These are phyloP conservation scores for Sebastes vulpes DNA, from an alignment of 2,797 vertebrate species.

Conservation along the genomic window DNA sequence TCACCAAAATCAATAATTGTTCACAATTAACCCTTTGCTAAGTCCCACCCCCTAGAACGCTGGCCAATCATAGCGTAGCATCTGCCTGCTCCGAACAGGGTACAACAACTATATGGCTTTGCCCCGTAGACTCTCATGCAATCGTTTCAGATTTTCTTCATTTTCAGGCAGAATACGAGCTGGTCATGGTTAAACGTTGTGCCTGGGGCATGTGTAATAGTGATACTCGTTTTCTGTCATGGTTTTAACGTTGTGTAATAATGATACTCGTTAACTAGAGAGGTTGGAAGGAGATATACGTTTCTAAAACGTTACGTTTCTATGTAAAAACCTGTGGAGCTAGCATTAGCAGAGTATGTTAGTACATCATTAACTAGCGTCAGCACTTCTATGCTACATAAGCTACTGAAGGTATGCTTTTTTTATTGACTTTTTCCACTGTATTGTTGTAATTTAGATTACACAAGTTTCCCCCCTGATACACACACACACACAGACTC, in stretches of 20 bases:
- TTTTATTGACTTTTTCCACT: constrained; percentile 17
- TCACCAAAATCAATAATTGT: too few species aligned
- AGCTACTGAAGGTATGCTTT: background rate
- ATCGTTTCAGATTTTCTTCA: background rate
- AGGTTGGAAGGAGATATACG: too few species aligned
- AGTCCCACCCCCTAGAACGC: too few species aligned
- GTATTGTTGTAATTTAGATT: constrained; percentile 14
- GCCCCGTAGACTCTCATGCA: background rate
- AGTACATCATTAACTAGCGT: too few species aligned
- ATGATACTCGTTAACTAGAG: background rate
- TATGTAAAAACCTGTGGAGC: too few species aligned
- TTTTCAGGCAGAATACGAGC: too few species aligned
- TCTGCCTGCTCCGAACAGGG: too few species aligned
- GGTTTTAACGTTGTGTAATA: background rate
- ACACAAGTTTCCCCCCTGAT: background rate
- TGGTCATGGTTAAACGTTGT: background rate
- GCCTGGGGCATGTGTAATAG: background rate
- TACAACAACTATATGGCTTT: background rate
- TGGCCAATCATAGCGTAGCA: too few species aligned
- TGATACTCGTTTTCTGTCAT: too few species aligned
- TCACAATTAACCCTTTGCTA: background rate
- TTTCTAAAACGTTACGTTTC: too few species aligned
- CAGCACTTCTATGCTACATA: too few species aligned
- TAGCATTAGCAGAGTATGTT: too few species aligned
- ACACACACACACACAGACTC: constrained; percentile 12